A percentile compares a stretch with the other conserved stretches of the same genome.
Conservation (phyloP, 2,113 vertebrate genomes). For the Artemisiospiza belli region DNA sequence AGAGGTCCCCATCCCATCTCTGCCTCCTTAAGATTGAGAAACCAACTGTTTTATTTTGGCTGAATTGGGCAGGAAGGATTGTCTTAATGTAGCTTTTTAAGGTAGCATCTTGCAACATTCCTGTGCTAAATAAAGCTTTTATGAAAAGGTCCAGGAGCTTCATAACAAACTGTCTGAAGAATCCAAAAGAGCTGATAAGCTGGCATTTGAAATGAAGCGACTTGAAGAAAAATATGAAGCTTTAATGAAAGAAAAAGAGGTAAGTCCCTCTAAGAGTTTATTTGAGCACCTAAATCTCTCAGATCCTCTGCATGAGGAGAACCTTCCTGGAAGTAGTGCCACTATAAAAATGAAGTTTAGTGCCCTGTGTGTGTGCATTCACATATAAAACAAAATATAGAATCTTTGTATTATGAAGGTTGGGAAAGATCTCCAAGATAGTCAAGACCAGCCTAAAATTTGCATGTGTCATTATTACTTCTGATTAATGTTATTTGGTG, state of each 20-base stretch:
- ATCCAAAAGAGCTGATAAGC: constrained; percentile 89
- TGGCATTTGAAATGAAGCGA: constrained; percentile 91
- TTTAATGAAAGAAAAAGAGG: constrained; percentile 93
- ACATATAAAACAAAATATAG: background rate
- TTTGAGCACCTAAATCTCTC: background rate
- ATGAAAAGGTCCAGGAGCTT: constrained; percentile 89
- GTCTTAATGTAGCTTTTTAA: background rate
- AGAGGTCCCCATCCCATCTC: accelerated
- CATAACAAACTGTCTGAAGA: constrained; percentile 92
- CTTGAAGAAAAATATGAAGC: constrained; percentile 92
- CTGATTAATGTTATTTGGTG: background rate
- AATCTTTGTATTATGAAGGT: accelerated
- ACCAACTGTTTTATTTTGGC: background rate
- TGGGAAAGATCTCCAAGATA: background rate
- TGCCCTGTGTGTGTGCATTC: background rate
- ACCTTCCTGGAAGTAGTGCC: background rate
- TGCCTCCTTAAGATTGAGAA: background rate
- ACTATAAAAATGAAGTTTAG: background rate
- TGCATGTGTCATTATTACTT: background rate
- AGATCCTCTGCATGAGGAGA: background rate
- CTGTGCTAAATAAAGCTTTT: background rate
- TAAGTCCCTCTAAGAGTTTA: constrained; percentile 35
- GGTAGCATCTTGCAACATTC: background rate
- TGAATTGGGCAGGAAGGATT: background rate
- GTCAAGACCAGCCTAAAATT: background rate